Evolutionary conservation across 1,140 invertebrate species (phyloP).

Genomic region (Galendromus occidentalis): DNA sequence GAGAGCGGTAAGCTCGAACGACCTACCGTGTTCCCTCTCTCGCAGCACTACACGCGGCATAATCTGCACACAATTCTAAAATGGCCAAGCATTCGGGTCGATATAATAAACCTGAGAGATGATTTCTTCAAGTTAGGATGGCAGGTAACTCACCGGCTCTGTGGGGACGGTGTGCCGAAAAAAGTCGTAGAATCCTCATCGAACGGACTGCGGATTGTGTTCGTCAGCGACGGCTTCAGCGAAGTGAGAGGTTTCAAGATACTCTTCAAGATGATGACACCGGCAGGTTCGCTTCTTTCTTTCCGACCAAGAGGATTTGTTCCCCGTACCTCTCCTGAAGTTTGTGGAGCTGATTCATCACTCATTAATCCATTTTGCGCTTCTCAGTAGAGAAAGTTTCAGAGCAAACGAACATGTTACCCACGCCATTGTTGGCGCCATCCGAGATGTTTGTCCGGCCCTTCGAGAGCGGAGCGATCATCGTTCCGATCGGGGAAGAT

Average conservation of each 20-base stretch:
- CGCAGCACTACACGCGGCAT: no score
- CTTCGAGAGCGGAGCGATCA: neutral
- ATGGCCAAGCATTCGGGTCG: no score
- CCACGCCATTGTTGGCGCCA: neutral
- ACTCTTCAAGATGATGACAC: neutral
- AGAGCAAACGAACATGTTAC: neutral
- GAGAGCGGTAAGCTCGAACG: no score
- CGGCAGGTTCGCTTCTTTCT: neutral
- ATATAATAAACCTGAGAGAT: no score
- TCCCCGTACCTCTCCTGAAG: no score
- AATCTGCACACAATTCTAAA: no score
- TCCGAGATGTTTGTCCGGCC: neutral
- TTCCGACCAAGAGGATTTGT: no score
- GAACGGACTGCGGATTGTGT: neutral
- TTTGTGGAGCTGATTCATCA: no score
- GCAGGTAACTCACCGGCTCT: neutral
- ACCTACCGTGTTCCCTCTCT: no score
- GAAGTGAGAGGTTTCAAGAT: slow-evolving; percentile 1
- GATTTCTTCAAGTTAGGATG: neutral
- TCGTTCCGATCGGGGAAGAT: neutral
- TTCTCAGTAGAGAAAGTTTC: neutral
- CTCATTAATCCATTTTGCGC: neutral
- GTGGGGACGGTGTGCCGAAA: neutral
- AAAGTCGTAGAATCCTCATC: neutral
- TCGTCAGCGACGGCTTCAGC: slow-evolving; percentile 3